phyloP scores from a whole-genome alignment of 2,113 vertebrate species.

The Nematolebias whitei region DNA sequence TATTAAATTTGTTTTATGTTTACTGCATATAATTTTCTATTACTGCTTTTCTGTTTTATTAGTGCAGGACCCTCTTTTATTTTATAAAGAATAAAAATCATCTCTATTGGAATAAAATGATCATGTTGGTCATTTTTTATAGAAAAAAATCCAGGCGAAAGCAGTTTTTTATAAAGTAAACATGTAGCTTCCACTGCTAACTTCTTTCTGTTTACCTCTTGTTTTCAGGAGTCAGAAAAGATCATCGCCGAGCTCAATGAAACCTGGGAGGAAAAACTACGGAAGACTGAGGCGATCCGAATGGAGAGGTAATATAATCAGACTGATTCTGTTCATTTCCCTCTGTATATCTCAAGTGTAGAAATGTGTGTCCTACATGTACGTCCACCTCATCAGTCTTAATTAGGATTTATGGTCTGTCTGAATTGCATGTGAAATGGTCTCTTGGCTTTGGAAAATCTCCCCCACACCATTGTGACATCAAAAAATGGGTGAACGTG shows the following conservation, averaged over 20 bases:
- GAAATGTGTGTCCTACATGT: background rate
- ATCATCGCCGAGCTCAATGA: slow-evolving; percentile 98
- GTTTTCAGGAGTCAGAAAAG: slow-evolving; percentile 94
- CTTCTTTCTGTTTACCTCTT: background rate
- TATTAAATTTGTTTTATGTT: background rate
- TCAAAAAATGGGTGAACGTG: background rate
- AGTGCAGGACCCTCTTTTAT: background rate
- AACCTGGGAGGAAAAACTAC: slow-evolving; percentile 89
- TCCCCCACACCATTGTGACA: slow-evolving; percentile 5
- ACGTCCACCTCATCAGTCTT: slow-evolving; percentile 14
- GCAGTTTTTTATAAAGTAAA: too few relatives aligned
- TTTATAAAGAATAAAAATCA: background rate
- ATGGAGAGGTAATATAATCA: slow-evolving; percentile 90
- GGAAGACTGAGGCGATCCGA: slow-evolving; percentile 96
- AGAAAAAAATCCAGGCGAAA: too few relatives aligned
- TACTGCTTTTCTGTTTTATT: too few relatives aligned
- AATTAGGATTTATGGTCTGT: slow-evolving; percentile 6
- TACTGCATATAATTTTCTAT: background rate
- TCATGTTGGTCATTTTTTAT: background rate
- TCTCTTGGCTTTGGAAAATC: slow-evolving; percentile 3
- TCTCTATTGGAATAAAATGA: background rate
- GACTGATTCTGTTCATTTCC: slow-evolving; percentile 3
- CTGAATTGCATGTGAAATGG: background rate
- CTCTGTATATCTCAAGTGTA: slow-evolving; percentile 1
- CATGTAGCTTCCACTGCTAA: background rate